Evolutionary conservation across 53 echinoderm and acorn worm species (phyloP).

Genomic region (Stichopus horrens): DNA sequence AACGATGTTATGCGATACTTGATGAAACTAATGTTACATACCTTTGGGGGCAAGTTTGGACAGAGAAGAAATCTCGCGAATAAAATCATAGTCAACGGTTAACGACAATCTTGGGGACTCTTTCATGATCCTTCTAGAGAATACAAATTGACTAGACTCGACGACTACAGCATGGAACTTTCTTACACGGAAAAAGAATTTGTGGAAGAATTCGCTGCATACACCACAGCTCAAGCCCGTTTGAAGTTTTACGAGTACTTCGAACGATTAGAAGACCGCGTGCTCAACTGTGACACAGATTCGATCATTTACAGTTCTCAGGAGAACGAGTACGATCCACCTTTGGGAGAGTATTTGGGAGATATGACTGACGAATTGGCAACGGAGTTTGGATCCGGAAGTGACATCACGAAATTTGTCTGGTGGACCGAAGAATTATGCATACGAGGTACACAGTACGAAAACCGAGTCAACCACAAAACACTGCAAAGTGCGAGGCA

Average conservation of each 20-base stretch:
- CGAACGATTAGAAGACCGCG: constrained; percentile 31
- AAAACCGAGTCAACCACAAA: not conserved
- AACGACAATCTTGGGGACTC: not conserved
- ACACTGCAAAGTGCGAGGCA: constrained; percentile 45
- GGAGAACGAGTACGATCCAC: constrained; percentile 12
- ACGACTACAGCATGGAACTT: not conserved
- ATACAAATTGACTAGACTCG: not conserved
- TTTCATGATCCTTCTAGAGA: not conserved
- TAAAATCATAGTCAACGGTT: not conserved
- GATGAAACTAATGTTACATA: not conserved
- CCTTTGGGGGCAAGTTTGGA: not conserved
- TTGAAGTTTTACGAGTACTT: constrained; percentile 47
- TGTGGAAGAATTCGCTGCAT: constrained; percentile 20
- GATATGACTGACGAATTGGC: constrained; percentile 63
- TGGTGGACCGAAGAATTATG: constrained; percentile 56
- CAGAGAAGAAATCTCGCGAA: not conserved
- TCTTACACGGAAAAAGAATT: not conserved
- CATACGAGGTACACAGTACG: constrained; percentile 30
- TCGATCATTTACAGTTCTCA: constrained; percentile 48
- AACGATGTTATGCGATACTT: constrained; percentile 51
- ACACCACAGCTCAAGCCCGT: constrained; percentile 50
- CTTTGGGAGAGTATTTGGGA: constrained; percentile 47
- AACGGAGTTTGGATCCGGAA: constrained; percentile 48
- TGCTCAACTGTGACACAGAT: constrained; percentile 46
- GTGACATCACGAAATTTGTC: constrained; percentile 55